These are phyloP conservation scores for Sus scrofa DNA, from an alignment of 2,113 vertebrate genomes.

Conservation along the genomic window T2T-Sscrofa CM000824.6:137736501-137737000, in stretches of 20 bases:
- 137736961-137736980: background rate
- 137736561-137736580: background rate
- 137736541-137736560: background rate
- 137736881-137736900: no score
- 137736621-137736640: background rate
- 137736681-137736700: background rate
- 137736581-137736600: background rate
- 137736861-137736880: no score
- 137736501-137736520: background rate
- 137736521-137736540: background rate
- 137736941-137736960: no score
- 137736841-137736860: no score
- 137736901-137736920: no score
- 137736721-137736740: background rate
- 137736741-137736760: background rate
- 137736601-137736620: background rate
- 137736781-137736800: background rate
- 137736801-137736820: constrained; percentile 12
- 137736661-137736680: background rate
- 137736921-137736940: no score
- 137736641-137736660: background rate
- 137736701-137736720: background rate
- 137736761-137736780: background rate
- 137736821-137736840: background rate
- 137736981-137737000: background rate